Conservation (phyloP, 2,113 vertebrate genomes). For the Sporophila hypoxantha region DNA sequence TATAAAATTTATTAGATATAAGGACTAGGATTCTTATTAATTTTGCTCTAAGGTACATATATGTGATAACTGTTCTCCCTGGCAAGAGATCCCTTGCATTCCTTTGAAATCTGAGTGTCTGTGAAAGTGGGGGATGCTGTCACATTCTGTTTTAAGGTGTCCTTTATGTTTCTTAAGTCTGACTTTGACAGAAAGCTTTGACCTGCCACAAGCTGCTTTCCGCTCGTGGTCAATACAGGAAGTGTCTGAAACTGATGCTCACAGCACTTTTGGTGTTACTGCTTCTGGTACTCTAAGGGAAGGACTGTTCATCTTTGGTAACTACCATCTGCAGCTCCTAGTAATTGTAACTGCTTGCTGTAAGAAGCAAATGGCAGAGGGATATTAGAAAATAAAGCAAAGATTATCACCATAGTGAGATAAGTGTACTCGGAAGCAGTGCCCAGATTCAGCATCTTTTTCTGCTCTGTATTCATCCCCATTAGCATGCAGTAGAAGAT, state of each 20-base stretch:
- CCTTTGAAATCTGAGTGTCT: neutral
- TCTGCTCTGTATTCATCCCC: conserved; percentile 88
- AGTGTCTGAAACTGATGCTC: neutral
- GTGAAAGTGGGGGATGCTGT: neutral
- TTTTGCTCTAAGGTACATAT: neutral
- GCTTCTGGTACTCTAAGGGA: neutral
- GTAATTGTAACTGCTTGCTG: neutral
- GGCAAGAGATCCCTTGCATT: neutral
- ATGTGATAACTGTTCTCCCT: neutral
- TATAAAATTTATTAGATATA: neutral
- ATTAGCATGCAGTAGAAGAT: conserved; percentile 95
- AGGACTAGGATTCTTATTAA: neutral
- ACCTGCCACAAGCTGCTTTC: neutral
- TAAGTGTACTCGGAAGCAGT: conserved; percentile 84
- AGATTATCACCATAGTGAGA: conserved; percentile 81
- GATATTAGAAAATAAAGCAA: neutral
- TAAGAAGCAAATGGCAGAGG: neutral
- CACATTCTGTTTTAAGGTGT: neutral
- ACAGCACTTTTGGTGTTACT: neutral
- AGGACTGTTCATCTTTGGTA: neutral
- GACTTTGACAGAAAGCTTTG: neutral
- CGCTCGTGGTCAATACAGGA: neutral
- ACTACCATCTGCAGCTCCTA: neutral
- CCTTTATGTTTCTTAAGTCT: neutral
- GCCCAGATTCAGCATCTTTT: conserved; percentile 83